Evolutionary conservation across 2,113 vertebrate species (phyloP).

Genomic region (Centropristis striata): DNA sequence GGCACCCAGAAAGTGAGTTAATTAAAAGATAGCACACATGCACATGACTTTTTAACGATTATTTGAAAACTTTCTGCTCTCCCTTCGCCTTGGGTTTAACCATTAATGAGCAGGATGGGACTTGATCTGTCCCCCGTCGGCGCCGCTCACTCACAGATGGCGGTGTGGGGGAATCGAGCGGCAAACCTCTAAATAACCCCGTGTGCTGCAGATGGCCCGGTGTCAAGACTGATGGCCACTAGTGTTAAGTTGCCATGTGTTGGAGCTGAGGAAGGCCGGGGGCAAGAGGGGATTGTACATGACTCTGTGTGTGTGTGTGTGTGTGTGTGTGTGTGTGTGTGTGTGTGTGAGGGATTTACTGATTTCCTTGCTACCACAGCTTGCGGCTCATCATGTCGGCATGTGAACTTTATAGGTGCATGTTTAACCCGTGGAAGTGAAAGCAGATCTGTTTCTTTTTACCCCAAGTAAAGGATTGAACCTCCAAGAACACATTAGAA

Average conservation of each 20-base stretch:
- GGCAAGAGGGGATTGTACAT: slow-evolving; percentile 36
- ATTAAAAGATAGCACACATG: slow-evolving; percentile 55
- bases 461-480: background rate
- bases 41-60: slow-evolving; percentile 22
- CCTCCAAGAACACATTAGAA: background rate
- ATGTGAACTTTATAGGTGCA: slow-evolving; percentile 37
- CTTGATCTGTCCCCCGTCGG: slow-evolving; percentile 9
- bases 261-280: slow-evolving; percentile 17
- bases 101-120: slow-evolving; percentile 11
- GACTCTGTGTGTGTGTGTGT: background rate
- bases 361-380: slow-evolving; percentile 28
- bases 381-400: slow-evolving; percentile 29
- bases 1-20: slow-evolving; percentile 34
- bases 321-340: slow-evolving; percentile 24
- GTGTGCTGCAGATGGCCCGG: slow-evolving; percentile 56
- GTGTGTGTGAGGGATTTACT: slow-evolving; percentile 46
- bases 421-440: slow-evolving; percentile 23
- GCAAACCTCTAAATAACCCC: slow-evolving; percentile 54
- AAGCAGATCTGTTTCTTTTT: slow-evolving; percentile 26
- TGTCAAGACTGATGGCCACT: slow-evolving; percentile 52
- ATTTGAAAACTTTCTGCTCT: slow-evolving; percentile 26
- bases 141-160: slow-evolving; percentile 51
- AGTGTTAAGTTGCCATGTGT: slow-evolving; percentile 60
- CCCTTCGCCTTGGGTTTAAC: slow-evolving; percentile 21
- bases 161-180: slow-evolving; percentile 47